Conservation (phyloP, 2,888 invertebrate species). For the Ormyrus nitidulus region DNA sequence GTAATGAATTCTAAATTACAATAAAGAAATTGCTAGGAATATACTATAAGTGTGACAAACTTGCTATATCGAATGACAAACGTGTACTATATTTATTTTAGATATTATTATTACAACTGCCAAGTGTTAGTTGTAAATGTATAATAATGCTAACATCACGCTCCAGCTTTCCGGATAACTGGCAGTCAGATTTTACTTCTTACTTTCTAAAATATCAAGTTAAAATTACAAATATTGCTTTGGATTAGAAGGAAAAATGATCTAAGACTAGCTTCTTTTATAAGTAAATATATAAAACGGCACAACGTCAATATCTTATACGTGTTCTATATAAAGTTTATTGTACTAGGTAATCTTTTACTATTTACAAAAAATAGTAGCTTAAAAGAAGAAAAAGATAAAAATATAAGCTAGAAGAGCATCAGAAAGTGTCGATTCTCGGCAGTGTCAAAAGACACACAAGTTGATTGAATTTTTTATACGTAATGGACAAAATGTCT, state of each 20-base stretch:
- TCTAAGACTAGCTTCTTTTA: slow-evolving; percentile 45
- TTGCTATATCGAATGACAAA: background rate
- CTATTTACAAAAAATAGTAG: slow-evolving; percentile 41
- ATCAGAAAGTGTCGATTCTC: background rate
- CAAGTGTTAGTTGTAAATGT: slow-evolving; percentile 5
- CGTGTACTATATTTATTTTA: slow-evolving; percentile 9
- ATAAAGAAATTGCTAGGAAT: slow-evolving; percentile 15
- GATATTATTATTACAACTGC: slow-evolving; percentile 22
- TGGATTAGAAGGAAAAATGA: slow-evolving; percentile 32
- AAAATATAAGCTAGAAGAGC: background rate
- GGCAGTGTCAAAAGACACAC: slow-evolving; percentile 37
- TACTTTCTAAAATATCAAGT: slow-evolving; percentile 20
- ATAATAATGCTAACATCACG: slow-evolving; percentile 22
- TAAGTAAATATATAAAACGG: slow-evolving; percentile 44
- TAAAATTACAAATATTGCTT: slow-evolving; percentile 42
- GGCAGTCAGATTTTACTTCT: slow-evolving; percentile 33
- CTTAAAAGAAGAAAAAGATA: background rate
- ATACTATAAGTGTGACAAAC: slow-evolving; percentile 16
- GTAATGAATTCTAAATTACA: background rate
- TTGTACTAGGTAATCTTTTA: slow-evolving; percentile 9
- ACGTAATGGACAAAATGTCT: no score
- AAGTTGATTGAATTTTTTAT: background rate
- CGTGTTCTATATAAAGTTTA: background rate
- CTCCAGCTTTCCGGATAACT: slow-evolving; percentile 17
- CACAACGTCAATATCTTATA: slow-evolving; percentile 21